Percentiles rank a stretch among this genome's conserved stretches.
Evolutionary conservation across 1,140 invertebrate genomes (phyloP).

Genomic region (Wiebesia pumilae): DNA sequence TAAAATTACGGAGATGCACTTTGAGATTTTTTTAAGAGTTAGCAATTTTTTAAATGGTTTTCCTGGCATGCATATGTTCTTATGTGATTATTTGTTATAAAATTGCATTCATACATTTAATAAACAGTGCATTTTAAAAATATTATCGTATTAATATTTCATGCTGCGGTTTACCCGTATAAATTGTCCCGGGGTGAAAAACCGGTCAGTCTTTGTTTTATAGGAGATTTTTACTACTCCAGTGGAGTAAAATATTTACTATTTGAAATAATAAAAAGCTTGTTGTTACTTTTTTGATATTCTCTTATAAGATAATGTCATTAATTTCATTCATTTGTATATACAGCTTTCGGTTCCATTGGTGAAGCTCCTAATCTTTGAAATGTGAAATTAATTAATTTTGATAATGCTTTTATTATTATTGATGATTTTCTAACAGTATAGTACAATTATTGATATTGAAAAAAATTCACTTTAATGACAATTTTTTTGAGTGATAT

Average conservation of each 20-base stretch:
- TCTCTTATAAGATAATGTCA: not conserved
- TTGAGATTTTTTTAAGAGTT: not conserved
- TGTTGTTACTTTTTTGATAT: not conserved
- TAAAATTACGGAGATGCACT: constrained; percentile 21
- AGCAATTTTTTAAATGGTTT: not conserved
- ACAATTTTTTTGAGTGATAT: not conserved
- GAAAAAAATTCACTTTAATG: not conserved
- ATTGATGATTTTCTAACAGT: not conserved
- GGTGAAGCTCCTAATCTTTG: not conserved
- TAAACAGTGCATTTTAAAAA: not conserved
- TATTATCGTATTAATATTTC: constrained; percentile 7
- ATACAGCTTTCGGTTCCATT: not conserved
- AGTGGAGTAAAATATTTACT: not conserved
- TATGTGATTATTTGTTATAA: not conserved
- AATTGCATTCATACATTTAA: not conserved
- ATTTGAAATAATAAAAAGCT: not conserved
- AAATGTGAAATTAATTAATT: not conserved
- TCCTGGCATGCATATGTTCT: not conserved
- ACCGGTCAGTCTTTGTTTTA: constrained; percentile 13
- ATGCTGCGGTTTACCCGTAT: not conserved
- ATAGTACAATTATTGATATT: not conserved
- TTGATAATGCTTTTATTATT: not conserved
- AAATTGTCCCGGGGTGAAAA: constrained; percentile 19
- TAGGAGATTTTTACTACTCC: not conserved
- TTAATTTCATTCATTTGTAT: not conserved